Base-by-base conservation (phyloP, 2,113 vertebrate genomes). In the Centropus unirufus region DNA sequence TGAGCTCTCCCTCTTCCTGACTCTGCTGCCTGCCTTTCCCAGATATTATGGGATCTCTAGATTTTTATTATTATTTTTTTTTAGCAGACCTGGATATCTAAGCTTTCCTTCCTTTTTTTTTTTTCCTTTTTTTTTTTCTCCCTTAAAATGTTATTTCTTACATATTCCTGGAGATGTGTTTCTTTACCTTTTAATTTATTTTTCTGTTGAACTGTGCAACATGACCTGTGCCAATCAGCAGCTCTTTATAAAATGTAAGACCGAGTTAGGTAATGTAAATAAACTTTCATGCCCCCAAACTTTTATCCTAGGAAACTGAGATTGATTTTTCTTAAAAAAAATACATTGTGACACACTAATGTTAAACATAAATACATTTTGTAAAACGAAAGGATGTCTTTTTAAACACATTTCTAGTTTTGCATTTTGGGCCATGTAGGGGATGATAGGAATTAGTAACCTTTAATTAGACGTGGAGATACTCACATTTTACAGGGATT, bases 391-490 rank as follows among this genome's bases (percentile, higher is more conserved):
- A 86, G 61, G 44, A 3, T 61, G 40, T 82, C 44, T 86, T 94
- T 95, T 75, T 14, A 81, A 93, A 95, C 27, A 32, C 79, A 17
- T 92, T 81, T 85, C 94, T 97, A 54, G 96, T 69, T 98, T 97
- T 96, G 94, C 95, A 97, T 97, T 98, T 97, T 94, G 97, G 97
- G 93, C 97, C 68, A 3, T 92, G 97, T 97, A 98, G 98, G 97
- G 98, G 98, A 98, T 98, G 98, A 98, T 98, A 98, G 98, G 98
- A 99, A 99, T 99, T 98, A 98, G 98, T 98, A 98, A 98, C 98
- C 99, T 99, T 99, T 99, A 99, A 99, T 99, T 99, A 99, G 98
- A 99, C 97, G 98, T 98, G 98, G 99, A 99, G 99, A 99, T 99
- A 99, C 98, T 99, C 99, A 98, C 98, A 99, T 99, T 99, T 99